These are phyloP conservation scores for Zaprionus nigranus DNA, from an alignment of 1,140 invertebrate genomes.

Conservation along the genomic window DNA sequence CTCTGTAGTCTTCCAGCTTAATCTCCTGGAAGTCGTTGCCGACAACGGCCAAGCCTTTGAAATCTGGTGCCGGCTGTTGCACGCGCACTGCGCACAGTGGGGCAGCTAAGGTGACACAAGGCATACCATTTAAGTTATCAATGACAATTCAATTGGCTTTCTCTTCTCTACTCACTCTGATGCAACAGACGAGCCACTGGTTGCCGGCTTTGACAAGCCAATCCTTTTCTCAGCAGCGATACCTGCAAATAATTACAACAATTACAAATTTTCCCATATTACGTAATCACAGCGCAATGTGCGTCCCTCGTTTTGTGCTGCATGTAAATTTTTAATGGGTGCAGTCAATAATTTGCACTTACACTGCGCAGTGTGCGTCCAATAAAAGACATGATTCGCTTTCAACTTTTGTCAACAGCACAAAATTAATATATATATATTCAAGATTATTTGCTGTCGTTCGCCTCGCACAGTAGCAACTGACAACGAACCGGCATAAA, in stretches of 20 bases:
- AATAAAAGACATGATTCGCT: slow-evolving; percentile 72
- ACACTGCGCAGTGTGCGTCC: slow-evolving; percentile 72
- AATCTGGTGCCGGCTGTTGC: slow-evolving; percentile 94
- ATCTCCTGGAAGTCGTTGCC: slow-evolving; percentile 96
- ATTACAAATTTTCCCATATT: slow-evolving; percentile 46
- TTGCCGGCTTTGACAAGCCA: slow-evolving; percentile 51
- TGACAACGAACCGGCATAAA: slow-evolving; percentile 38
- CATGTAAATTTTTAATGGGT: slow-evolving; percentile 21
- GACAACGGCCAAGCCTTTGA: slow-evolving; percentile 94
- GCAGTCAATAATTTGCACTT: slow-evolving; percentile 44
- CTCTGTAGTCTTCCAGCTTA: slow-evolving; percentile 92
- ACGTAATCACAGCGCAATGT: slow-evolving; percentile 66
- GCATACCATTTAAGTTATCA: background rate
- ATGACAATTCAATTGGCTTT: background rate
- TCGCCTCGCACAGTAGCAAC: slow-evolving; percentile 13
- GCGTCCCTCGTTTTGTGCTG: background rate
- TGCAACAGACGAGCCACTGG: slow-evolving; percentile 61
- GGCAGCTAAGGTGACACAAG: slow-evolving; percentile 45
- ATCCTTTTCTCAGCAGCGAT: slow-evolving; percentile 52
- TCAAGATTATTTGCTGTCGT: slow-evolving; percentile 14
- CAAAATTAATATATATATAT: background rate
- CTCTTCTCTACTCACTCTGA: slow-evolving; percentile 59
- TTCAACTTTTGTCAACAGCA: slow-evolving; percentile 1
- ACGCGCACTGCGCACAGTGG: slow-evolving; percentile 85
- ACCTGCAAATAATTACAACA: slow-evolving; percentile 53